Base-by-base conservation (phyloP, 2,113 vertebrate species). In the Pluvianellus socialis region DNA sequence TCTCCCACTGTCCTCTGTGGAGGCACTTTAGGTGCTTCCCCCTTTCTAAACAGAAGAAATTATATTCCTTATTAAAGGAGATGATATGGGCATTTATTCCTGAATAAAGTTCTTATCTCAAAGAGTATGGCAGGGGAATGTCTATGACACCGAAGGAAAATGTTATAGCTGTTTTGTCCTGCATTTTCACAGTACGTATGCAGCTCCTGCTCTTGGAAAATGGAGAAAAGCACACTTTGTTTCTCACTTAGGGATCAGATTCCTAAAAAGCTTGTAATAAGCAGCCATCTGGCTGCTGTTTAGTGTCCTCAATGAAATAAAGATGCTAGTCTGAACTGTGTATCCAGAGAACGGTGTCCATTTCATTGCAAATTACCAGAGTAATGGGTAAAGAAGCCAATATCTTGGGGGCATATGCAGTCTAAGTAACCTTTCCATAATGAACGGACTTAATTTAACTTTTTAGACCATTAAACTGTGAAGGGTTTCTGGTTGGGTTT, bases 1-100 rank as follows among this genome's bases (percentile, higher is more conserved):
- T 62, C 71, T 81, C 14, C 50, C 23, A 0, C 12, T 35, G 55
- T 26, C 11, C 5, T 0, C 0, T 40, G 8, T 10, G 28, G n/a
- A 67, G 17, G 23, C 0, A 0, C 14, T 82, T 74, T 16, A 19
- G 10, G 3, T 63, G 6, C 22, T 81, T 81, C 6, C 17, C 14
- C 6, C 4, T 40, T 49, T 56, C 44, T 65, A 32, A 86, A 42
- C 6, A 50, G 56, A 81, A 87, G 7, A 82, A 67, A 65, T 68
- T 42, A 68, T 56, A 28, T 10, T 52, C 18, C 40, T 79, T 92
- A 91, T 81, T 11, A 12, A 72, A 58, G 27, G 19, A 79, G 55
- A 24, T 42, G 1, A 28, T 13, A 14, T 45, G 22, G 14, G 7
- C 32, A 32, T 72, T 50, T 74, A 8, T 68, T 76, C 16, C 23